Conservation (phyloP, 2,888 invertebrate species). For the Sphaeridia pumilis region DNA sequence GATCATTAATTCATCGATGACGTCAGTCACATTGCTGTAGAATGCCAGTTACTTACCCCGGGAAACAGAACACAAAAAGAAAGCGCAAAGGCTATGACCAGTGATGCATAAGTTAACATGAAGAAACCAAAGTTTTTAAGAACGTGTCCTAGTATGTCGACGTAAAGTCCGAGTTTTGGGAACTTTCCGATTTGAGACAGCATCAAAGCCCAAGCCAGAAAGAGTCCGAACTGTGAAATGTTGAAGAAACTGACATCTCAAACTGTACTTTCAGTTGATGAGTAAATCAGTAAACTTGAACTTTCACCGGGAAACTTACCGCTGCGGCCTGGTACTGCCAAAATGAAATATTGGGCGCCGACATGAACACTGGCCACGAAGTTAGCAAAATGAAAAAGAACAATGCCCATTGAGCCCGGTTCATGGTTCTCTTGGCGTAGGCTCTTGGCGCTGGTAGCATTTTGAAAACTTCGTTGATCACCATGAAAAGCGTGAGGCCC, state of each 20-base stretch:
- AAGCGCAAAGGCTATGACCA: slow-evolving; percentile 33
- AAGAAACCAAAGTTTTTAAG: slow-evolving; percentile 34
- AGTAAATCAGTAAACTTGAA: background rate
- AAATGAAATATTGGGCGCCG: slow-evolving; percentile 30
- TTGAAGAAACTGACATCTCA: slow-evolving; percentile 5
- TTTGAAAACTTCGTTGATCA: slow-evolving; percentile 32
- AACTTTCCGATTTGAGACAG: slow-evolving; percentile 33
- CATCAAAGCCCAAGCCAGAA: slow-evolving; percentile 33
- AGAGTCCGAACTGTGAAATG: slow-evolving; percentile 25
- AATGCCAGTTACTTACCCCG: slow-evolving; percentile 19
- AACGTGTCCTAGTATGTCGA: slow-evolving; percentile 32
- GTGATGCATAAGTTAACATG: slow-evolving; percentile 31
- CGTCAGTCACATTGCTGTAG: background rate
- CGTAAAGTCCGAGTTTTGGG: slow-evolving; percentile 32
- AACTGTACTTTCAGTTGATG: background rate
- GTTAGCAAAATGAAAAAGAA: slow-evolving; percentile 33
- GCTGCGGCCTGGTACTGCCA: slow-evolving; percentile 35
- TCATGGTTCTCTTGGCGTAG: slow-evolving; percentile 29
- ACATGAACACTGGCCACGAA: slow-evolving; percentile 34
- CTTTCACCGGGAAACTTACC: slow-evolving; percentile 13
- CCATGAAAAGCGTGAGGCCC: slow-evolving; percentile 29
- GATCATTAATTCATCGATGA: background rate
- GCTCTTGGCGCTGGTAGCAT: slow-evolving; percentile 31
- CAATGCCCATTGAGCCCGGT: slow-evolving; percentile 27
- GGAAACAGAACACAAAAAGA: slow-evolving; percentile 34